Evolutionary conservation across 1,140 invertebrate genomes (phyloP), one percentile per base, ranked within the genome.

Genomic region (Lepidurus couesii): DNA sequence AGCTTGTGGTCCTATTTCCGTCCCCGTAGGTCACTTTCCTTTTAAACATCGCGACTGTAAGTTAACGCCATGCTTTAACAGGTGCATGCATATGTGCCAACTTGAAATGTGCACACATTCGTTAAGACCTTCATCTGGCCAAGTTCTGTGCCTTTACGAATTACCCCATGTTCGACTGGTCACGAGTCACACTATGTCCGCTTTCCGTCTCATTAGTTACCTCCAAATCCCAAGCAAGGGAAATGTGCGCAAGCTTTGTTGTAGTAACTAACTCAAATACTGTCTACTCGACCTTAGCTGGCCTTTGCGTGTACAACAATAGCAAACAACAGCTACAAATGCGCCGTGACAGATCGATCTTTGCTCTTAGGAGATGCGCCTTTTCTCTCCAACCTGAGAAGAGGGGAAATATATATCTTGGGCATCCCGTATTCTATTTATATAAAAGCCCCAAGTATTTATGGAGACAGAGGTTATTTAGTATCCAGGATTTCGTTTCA

Each of bases 1-100:
- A n/a, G 53, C 53, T 65, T 65, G 53, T 65, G 53, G 53, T 65
- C 53, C 53, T 65, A 65, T 65, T 65, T 65, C 53, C 53, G 53
- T 65, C 53, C 53, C 53, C 53, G 53, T 65, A 65, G 53, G 53
- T 65, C 53, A 65, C 13, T 16, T 65, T 65, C 21, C 53, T 65
- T 65, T 65, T 21, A 65, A 65, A 65, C 53, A 21, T 65, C 53
- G 9, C 13, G 53, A 16, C 53, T 65, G 53, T n/a, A 65, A 65
- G 53, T 9, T 13, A 65, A 65, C 53, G 5, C 53, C 6, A 13
- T 16, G 16, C 53, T 65, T 65, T 65, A 65, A 65, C 53, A 65
- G 53, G 53, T 65, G 53, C 53, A 65, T 9, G 13, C 53, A 65
- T 65, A 65, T 65, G 53, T 65, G 53, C 53, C 53, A 65, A 65